Evolutionary conservation across 2,888 invertebrate species (phyloP), one percentile per base, ranked within the genome.

Genomic region (Pimpla rufipes): DNA sequence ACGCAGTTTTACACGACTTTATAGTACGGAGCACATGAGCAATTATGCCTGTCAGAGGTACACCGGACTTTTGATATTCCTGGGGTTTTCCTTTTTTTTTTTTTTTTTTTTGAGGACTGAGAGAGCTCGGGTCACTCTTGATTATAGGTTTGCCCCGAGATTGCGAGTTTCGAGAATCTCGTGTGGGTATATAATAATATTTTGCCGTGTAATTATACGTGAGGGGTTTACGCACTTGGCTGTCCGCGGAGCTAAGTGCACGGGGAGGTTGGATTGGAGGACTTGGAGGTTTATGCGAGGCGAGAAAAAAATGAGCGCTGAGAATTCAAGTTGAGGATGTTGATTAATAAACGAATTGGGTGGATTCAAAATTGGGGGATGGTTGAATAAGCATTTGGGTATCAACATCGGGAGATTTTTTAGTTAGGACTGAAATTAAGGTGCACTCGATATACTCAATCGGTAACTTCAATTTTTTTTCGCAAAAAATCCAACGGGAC

Each of bases 61-160:
- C 45, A 74, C 13, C 23, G 66, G 21, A 66, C 40, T 52, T 42
- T 75, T 47, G 18, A 1, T 37, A 11, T 45, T 71, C 10, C n/a
- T 16, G n/a, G n/a, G n/a, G n/a, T 18, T 23, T 18, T 73, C 16
- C 29, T 40, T 45, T 71, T 57, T 21, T 18, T 16, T 18, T 23
- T 18, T 73, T 29, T 45, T 40, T 45, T 71, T 57, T 21, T 18
- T 10, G 37, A 5, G 7, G 35, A n/a, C n/a, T n/a, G n/a, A n/a
- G 35, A 40, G 74, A 18, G 16, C 16, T 29, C 6, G 40, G 64
- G 40, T 66, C 52, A 55, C 40, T 66, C 66, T 75, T 75, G 66
- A 75, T 75, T 75, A 50, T 40, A 40, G 52, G 75, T 59, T 75
- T 6, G 64, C 23, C 23, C 16, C 66, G 29, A 59, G 42, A 57